Base-by-base conservation (phyloP, 2,888 invertebrate species). In the Autographa gamma region DNA sequence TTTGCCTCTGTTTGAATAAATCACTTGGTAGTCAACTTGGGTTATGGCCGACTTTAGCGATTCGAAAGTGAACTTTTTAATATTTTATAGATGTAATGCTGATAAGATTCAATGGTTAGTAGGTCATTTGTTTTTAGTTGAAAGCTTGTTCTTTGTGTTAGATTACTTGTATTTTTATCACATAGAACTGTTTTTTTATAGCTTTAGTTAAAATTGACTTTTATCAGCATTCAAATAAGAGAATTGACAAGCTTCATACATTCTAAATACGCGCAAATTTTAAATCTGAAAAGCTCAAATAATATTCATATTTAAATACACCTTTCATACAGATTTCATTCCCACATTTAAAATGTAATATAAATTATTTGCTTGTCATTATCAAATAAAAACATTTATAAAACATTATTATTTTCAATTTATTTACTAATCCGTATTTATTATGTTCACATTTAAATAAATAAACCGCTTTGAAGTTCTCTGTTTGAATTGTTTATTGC, bases 1-100 rank as follows among this genome's bases (percentile, higher is more conserved):
- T 91, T 90, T 88, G 85, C 87, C 80, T 82, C 88, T 83, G 87
- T 90, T 91, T 89, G 87, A 90, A 89, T 90, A 91, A 91, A 91
- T 91, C 88, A 89, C 88, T 86, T 84, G 80, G 78, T 77, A 81
- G 74, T 78, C 75, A 84, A 88, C 86, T 86, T 81, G 66, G 75
- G 76, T 87, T 85, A 83, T 85, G 81, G 84, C 85, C 83, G 82
- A 83, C 77, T 80, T 79, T 78, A 74, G 54, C 82, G 54, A 56
- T 25, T 74, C 62, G 31, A 67, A 72, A 79, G 74, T 65, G 41
- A 65, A 72, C 67, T 66, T 56, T 67, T 62, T 73, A 68, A 73
- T 59, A 77, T 75, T 73, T 63, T 59, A 65, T 69, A 62, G 31
- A 62, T 67, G 60, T 71, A 60, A 59, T 59, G 67, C 18, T 56